A percentile compares a stretch with the other conserved stretches of the same genome.
Conservation (phyloP, 2,113 vertebrate genomes). For the Eulacestoma nigropectus region DNA sequence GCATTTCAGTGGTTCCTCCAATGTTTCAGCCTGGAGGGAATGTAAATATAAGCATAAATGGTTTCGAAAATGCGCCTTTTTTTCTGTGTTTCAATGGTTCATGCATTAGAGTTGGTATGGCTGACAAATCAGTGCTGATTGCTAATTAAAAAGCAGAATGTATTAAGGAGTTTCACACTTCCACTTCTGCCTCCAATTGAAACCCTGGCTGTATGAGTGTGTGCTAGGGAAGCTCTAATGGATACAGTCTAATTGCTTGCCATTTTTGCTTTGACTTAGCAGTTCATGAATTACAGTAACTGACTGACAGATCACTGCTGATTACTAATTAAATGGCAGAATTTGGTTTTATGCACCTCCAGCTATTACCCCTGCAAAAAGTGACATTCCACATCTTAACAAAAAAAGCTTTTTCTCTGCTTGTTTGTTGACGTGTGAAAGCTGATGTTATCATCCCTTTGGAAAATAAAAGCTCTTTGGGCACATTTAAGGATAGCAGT, state of each 20-base stretch:
- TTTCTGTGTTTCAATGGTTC: constrained; percentile 44
- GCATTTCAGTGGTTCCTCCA: constrained; percentile 55
- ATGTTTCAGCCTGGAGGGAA: constrained; percentile 45
- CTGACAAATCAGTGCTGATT: constrained; percentile 72
- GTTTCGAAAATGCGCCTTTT: constrained; percentile 61
- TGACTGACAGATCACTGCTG: constrained; percentile 57
- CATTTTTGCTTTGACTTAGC: constrained; percentile 59
- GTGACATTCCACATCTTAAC: not conserved
- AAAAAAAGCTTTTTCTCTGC: not conserved
- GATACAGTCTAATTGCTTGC: constrained; percentile 64
- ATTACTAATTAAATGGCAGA: constrained; percentile 58
- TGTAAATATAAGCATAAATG: constrained; percentile 73
- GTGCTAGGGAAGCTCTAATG: constrained; percentile 37
- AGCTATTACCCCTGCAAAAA: not conserved
- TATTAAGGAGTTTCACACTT: constrained; percentile 59
- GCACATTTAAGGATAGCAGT: not conserved
- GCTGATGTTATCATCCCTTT: constrained; percentile 18
- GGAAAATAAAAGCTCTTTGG: constrained; percentile 46
- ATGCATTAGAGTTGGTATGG: constrained; percentile 58
- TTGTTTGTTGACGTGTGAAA: constrained; percentile 19
- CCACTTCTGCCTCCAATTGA: constrained; percentile 31
- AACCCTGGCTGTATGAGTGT: constrained; percentile 27
- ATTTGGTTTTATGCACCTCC: not conserved
- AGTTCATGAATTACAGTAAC: constrained; percentile 36
- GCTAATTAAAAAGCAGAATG: constrained; percentile 74